Evolutionary conservation across 1,140 invertebrate genomes (phyloP).

Genomic region (Drosophila jambulina): DNA sequence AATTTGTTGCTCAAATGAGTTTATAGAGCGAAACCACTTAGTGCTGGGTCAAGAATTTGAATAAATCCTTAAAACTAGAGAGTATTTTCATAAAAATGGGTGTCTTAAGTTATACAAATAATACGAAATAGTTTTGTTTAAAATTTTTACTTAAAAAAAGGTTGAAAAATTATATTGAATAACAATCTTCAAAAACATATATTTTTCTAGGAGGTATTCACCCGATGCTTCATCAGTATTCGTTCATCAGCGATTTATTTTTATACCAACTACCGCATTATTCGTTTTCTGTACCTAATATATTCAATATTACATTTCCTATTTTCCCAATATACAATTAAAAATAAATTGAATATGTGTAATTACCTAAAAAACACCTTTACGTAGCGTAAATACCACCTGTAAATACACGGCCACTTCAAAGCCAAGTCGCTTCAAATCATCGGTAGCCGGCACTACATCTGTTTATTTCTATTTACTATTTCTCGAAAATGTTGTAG

Average conservation of each 20-base stretch:
- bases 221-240: too few relatives aligned
- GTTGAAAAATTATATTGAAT: not conserved
- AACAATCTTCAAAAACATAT: not conserved
- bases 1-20: conserved; percentile 15
- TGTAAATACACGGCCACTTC: not conserved
- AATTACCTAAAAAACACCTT: not conserved
- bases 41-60: not conserved
- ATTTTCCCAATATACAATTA: not conserved
- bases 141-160: not conserved
- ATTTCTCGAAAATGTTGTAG: not conserved
- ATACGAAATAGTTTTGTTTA: not conserved
- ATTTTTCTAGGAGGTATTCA: not conserved
- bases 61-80: not conserved
- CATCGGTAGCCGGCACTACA: not conserved
- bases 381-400: not conserved
- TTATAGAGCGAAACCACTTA: conserved; percentile 8
- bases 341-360: conserved; percentile 1
- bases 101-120: accelerated
- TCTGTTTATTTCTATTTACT: not conserved
- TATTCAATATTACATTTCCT: not conserved
- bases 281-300: not conserved
- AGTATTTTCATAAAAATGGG: too few relatives aligned
- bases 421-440: conserved; percentile 7
- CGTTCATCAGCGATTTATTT: not conserved
- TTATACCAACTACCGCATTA: not conserved